Percentiles rank a stretch among this genome's conserved stretches.
These are phyloP conservation scores for Rhadina sibilatrix DNA, from an alignment of 2,113 vertebrate genomes.

Conservation along the genomic window DNA sequence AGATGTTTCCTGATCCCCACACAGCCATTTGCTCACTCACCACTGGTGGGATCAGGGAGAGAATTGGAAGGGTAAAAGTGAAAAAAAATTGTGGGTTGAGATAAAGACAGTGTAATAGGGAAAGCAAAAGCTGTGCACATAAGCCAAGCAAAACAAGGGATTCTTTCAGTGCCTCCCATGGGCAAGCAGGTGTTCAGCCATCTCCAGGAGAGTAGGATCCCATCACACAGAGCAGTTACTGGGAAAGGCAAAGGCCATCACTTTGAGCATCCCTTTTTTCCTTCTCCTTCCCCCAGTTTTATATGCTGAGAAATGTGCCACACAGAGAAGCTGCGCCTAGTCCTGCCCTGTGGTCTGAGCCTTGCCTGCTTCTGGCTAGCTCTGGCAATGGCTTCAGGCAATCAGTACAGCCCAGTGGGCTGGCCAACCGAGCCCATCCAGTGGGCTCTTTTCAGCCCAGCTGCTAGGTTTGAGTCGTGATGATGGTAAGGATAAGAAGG, in stretches of 20 bases:
- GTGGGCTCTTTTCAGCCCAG: too few species aligned
- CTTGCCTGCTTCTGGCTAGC: too few species aligned
- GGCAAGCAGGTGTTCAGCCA: background rate
- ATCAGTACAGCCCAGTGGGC: too few species aligned
- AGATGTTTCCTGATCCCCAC: background rate
- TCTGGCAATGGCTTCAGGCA: too few species aligned
- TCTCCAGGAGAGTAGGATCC: background rate
- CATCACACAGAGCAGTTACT: accelerated
- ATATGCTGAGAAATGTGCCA: background rate
- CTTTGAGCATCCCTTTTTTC: accelerated
- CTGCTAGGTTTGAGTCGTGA: too few species aligned
- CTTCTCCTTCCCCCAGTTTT: background rate
- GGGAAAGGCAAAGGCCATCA: background rate
- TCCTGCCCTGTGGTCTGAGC: too few species aligned
- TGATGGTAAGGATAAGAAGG: too few species aligned
- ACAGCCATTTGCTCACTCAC: accelerated
- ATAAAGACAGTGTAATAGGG: background rate
- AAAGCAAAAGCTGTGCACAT: accelerated
- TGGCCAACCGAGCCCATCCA: too few species aligned
- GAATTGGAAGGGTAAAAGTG: background rate
- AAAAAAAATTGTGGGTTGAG: background rate
- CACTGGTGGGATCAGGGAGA: background rate
- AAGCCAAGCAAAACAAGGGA: background rate
- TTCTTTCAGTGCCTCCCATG: accelerated
- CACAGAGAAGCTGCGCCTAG: too few species aligned